A percentile compares a stretch with the other conserved stretches of the same genome.
Conservation (phyloP, 2,888 invertebrate genomes). For the Cheilosia urbana region DNA sequence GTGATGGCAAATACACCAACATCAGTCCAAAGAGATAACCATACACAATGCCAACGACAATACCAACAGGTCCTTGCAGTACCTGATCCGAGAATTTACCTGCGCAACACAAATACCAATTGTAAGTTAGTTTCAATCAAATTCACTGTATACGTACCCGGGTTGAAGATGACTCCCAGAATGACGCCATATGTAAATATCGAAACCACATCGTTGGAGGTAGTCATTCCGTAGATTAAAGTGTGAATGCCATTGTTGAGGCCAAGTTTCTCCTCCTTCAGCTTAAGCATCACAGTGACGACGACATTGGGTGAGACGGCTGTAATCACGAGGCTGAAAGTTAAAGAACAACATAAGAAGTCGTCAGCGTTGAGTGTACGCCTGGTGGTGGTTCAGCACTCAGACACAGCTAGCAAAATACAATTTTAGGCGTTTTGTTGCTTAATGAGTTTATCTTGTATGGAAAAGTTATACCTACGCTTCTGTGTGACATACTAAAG, state of each 20-base stretch:
- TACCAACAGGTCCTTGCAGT: constrained; percentile 86
- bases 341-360: constrained; percentile 25
- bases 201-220: constrained; percentile 90
- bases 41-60: constrained; percentile 86
- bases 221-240: constrained; percentile 85
- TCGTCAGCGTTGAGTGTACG: constrained; percentile 17
- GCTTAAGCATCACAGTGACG: constrained; percentile 87
- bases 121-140: constrained; percentile 30
- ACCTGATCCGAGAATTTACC: constrained; percentile 84
- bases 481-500: neutral
- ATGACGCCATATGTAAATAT: constrained; percentile 89
- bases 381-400: neutral
- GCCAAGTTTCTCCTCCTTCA: constrained; percentile 86
- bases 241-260: constrained; percentile 90
- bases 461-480: neutral
- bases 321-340: constrained; percentile 85
- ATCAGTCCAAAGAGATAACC: constrained; percentile 87
- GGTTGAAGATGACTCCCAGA: constrained; percentile 87
- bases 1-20: constrained; percentile 86
- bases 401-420: constrained; percentile 6
- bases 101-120: constrained; percentile 73
- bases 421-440: constrained; percentile 57
- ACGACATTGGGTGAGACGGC: constrained; percentile 91
- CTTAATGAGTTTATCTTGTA: constrained; percentile 58
- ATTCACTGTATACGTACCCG: constrained; percentile 83